Conservation (phyloP, 2,113 vertebrate genomes). For the Sebastes fasciatus region DNA sequence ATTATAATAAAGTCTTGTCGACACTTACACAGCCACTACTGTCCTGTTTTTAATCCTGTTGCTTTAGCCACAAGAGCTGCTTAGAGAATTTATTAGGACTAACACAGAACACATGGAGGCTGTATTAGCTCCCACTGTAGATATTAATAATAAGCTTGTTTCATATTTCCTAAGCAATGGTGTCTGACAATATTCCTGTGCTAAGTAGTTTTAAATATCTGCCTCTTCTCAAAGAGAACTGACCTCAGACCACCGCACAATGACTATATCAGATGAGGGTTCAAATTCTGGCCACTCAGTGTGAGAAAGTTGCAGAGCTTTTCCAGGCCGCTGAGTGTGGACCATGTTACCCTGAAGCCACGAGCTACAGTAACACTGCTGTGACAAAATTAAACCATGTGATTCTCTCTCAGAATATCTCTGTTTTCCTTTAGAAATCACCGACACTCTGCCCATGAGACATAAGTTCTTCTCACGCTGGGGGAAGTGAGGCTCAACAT, state of each 20-base stretch:
- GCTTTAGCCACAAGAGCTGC: not conserved
- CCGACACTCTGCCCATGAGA: not conserved
- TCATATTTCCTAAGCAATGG: not conserved
- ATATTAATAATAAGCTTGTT: constrained; percentile 36
- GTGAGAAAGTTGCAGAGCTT: constrained; percentile 29
- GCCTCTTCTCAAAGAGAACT: constrained; percentile 9
- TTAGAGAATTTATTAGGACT: constrained; percentile 8
- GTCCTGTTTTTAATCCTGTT: not conserved
- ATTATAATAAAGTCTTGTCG: no score
- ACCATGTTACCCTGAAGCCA: constrained; percentile 34
- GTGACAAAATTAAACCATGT: constrained; percentile 52
- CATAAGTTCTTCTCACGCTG: not conserved
- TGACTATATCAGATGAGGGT: constrained; percentile 37
- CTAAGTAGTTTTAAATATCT: constrained; percentile 21
- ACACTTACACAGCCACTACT: not conserved
- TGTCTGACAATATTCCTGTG: not conserved
- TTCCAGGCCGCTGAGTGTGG: constrained; percentile 17
- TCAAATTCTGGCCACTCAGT: constrained; percentile 8
- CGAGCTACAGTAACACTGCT: constrained; percentile 36
- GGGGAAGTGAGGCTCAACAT: not conserved
- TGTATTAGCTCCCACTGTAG: constrained; percentile 6
- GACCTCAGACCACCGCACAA: constrained; percentile 30
- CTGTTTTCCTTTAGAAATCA: constrained; percentile 24
- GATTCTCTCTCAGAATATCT: constrained; percentile 50
- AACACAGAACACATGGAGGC: constrained; percentile 1